These are phyloP conservation scores for Rhinoderma darwinii DNA, from an alignment of 2,113 vertebrate genomes.

Conservation along the genomic window DNA sequence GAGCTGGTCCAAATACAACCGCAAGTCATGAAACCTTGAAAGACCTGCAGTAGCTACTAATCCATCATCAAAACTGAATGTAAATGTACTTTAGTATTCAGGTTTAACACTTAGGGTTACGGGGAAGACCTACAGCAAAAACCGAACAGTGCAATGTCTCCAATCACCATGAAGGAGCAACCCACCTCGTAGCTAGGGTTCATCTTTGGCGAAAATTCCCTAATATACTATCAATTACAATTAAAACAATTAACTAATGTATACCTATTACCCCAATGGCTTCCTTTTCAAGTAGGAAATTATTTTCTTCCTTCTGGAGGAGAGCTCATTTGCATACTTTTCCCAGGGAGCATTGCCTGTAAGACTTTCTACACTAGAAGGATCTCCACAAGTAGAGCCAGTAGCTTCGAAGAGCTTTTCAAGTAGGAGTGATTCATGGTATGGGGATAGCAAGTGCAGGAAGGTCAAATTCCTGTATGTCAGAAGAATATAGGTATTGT, in stretches of 20 bases:
- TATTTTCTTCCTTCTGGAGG: no score
- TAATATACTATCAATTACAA: background rate
- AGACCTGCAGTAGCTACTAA: conserved; percentile 8
- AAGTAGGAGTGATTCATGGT: no score
- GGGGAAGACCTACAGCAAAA: background rate
- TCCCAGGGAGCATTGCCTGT: no score
- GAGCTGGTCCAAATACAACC: conserved; percentile 19
- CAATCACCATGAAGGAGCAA: background rate
- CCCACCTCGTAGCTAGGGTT: background rate
- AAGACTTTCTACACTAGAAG: no score
- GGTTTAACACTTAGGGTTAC: background rate
- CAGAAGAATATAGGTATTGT: no score
- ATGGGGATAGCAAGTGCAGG: no score
- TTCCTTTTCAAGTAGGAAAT: no score
- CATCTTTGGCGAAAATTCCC: background rate
- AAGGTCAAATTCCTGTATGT: no score
- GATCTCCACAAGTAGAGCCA: no score
- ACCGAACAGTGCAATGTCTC: background rate
- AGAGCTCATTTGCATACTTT: no score
- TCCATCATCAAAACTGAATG: conserved; percentile 5
- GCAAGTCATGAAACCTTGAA: conserved; percentile 22
- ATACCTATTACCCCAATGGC: no score
- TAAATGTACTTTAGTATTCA: background rate
- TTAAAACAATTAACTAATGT: background rate
- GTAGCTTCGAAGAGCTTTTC: no score